Base-by-base conservation (phyloP, 1,140 invertebrate genomes). In the Aphis craccivora region DNA sequence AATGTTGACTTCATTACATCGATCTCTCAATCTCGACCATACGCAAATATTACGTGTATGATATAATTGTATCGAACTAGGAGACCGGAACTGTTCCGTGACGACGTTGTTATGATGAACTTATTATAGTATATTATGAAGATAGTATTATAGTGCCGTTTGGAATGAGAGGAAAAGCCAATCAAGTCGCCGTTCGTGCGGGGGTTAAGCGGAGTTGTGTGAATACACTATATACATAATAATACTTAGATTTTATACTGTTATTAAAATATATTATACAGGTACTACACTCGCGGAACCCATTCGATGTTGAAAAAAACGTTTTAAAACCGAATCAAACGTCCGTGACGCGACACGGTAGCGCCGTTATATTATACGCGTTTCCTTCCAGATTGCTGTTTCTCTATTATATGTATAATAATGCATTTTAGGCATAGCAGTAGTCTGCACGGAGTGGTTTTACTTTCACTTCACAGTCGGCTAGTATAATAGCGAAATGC, bases 301-400 rank as follows among this genome's bases (percentile, higher is more conserved):
- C 51, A 48, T 35, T n/a, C n/a, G 88, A 35, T 37, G 40, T 45
- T 30, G 25, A 14, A 87, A 87, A 45, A 90, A 90, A 55, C 48
- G 51, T 40, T 90, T 60, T 25, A 60, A 90, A 55, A 55, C 51
- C 35, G 23, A 90, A 90, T 55, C 89, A 60, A 90, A 90, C 53
- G 89, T 37, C 89, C 89, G 53, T 90, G 53, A 55, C 89, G 53
- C 89, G 89, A 90, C 51, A 37, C 89, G 18, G 88, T 53, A 25
- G 86, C 86, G 86, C 86, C 84, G 84, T n/a, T 87, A 87, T 30
- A 18, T 60, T 76, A 76, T 84, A 8, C n/a, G 45, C 45, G 86
- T 87, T 48, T 35, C 43, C 43, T 87, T 45, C 43, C 43, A 45
- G 2, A 20, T 30, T 60, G 7, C 55, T 25, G 30, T 1, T n/a